Conservation (phyloP, 1,140 invertebrate genomes). For the Reticulitermes speratus region DNA sequence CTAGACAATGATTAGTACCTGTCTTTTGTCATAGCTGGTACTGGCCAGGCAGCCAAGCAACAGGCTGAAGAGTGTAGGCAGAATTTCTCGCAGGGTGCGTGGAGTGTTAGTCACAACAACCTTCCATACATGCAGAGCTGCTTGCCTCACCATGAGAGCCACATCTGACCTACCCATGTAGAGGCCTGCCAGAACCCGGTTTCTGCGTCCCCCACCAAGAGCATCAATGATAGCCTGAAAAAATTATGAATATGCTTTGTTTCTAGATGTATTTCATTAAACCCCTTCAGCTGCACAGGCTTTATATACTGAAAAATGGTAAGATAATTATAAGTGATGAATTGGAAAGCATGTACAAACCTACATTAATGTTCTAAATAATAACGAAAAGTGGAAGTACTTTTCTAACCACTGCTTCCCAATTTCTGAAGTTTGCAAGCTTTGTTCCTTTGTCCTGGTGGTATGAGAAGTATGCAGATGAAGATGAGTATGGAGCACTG, state of each 20-base stretch:
- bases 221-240: constrained; percentile 79
- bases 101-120: constrained; percentile 95
- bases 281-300: too few species aligned
- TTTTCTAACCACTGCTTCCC: too few species aligned
- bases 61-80: constrained; percentile 91
- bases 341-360: too few species aligned
- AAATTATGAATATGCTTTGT: constrained; percentile 17
- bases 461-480: too few species aligned
- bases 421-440: too few species aligned
- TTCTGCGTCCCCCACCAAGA: constrained; percentile 84
- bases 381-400: too few species aligned
- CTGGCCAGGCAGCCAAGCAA: constrained; percentile 91
- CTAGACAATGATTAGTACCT: constrained; percentile 49
- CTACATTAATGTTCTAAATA: too few species aligned
- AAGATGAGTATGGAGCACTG: too few species aligned
- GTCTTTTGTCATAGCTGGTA: constrained; percentile 93
- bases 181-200: constrained; percentile 90
- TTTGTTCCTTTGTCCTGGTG: too few species aligned
- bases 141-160: constrained; percentile 93
- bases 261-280: too few species aligned
- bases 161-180: constrained; percentile 98
- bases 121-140: constrained; percentile 98
- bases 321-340: too few species aligned
- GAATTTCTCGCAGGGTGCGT: constrained; percentile 92
- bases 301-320: too few species aligned